Percentiles rank a stretch among this genome's conserved stretches.
These are phyloP conservation scores for Portunus trituberculatus DNA, from an alignment of 1,140 invertebrate genomes.

Conservation along the genomic window DNA sequence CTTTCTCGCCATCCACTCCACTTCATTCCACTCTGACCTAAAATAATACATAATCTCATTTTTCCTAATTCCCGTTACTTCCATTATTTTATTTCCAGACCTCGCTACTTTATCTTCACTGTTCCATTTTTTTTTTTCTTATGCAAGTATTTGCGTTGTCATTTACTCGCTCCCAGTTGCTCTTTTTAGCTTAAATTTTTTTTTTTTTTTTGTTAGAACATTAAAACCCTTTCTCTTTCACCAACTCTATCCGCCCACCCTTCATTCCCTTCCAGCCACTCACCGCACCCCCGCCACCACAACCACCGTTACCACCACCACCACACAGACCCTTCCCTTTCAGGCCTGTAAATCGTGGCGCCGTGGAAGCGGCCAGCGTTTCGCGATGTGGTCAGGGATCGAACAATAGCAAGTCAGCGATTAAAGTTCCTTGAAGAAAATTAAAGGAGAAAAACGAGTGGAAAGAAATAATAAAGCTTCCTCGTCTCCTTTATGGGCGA, in stretches of 20 bases:
- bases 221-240: not conserved
- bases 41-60: not conserved
- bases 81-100: not conserved
- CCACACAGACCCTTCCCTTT: too few species aligned
- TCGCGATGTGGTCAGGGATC: too few species aligned
- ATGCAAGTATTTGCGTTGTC: not conserved
- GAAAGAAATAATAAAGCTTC: too few species aligned
- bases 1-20: not conserved
- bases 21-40: not conserved
- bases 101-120: not conserved
- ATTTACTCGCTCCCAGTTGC: not conserved
- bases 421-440: too few species aligned
- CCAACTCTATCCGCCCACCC: not conserved
- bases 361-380: too few species aligned
- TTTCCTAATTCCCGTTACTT: not conserved
- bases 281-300: too few species aligned
- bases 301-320: too few species aligned
- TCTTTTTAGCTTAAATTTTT: not conserved
- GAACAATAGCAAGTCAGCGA: too few species aligned
- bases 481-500: too few species aligned
- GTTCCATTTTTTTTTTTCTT: not conserved
- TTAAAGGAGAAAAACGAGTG: too few species aligned
- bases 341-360: too few species aligned
- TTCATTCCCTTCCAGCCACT: not conserved
- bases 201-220: not conserved